Base-by-base conservation (phyloP, 2,888 invertebrate species). In the Parochlus steinenii region DNA sequence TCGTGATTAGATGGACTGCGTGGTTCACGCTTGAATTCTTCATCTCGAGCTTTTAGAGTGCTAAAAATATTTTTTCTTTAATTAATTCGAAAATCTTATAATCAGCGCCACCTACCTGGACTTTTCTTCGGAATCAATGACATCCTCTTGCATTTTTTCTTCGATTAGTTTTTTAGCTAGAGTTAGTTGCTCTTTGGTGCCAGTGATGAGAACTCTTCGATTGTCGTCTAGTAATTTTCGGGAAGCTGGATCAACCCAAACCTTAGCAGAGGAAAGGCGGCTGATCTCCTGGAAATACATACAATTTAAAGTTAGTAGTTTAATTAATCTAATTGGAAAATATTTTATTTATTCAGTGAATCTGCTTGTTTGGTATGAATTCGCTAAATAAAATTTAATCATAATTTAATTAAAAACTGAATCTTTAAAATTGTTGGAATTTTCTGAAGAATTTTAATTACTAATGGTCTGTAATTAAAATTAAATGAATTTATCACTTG, bases 121-220 rank as follows among this genome's bases (percentile, higher is more conserved):
- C n/a, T n/a, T n/a, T n/a, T n/a, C n/a, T n/a, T n/a, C n/a, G n/a
- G n/a, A n/a, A n/a, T n/a, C n/a, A n/a, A n/a, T n/a, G n/a, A n/a
- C n/a, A n/a, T n/a, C n/a, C n/a, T n/a, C n/a, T n/a, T n/a, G 10
- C 3, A 87, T 70, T 50, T 71, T 69, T 34, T 74, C 74, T 39
- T 77, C 71, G 30, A 90, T 71, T 31, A 81, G 59, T 33, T 66
- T 65, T 47, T 71, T 71, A 0, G 87, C 87, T 15, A 69, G 52
- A 34, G 65, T 65, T 30, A 87, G 81, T 59, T 86, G 78, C 36
- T 78, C 73, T 31, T 65, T 64, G 27, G 78, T 78, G 26, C 87
- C 89, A 45, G 56, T 59, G 36, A 70, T 57, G 11, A 49, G 51
- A 43, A 71, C 51, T 31, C 55, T 53, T 4, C 62, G 51, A 17